phyloP scores from a whole-genome alignment of 2,113 vertebrate genomes.

The Baryphthengus martii region DNA sequence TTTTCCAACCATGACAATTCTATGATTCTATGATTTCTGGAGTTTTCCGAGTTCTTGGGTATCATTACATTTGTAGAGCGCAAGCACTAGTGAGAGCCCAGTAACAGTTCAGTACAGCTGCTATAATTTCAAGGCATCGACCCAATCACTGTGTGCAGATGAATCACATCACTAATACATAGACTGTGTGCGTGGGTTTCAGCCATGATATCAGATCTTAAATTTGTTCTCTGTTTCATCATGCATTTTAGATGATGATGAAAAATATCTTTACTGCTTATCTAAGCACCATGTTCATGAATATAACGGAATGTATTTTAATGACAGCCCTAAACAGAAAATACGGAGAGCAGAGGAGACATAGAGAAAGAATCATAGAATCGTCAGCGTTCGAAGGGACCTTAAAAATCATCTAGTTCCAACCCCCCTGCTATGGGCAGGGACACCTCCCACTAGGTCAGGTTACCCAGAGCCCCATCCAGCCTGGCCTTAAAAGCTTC shows the following conservation, averaged over 20 bases:
- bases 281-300: neutral
- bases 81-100: slow-evolving; percentile 1
- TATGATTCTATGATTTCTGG: too few relatives aligned
- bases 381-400: too few relatives aligned
- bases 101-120: slow-evolving; percentile 40
- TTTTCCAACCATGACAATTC: too few relatives aligned
- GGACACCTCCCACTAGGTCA: too few relatives aligned
- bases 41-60: slow-evolving; percentile 16
- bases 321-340: neutral
- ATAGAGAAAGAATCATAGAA: too few relatives aligned
- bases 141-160: slow-evolving; percentile 16
- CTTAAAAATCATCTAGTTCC: too few relatives aligned
- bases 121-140: slow-evolving; percentile 30
- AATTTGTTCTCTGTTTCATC: neutral
- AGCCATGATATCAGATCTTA: neutral
- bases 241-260: neutral
- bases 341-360: neutral
- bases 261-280: neutral
- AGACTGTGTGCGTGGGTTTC: neutral
- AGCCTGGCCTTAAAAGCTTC: too few relatives aligned
- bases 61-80: neutral
- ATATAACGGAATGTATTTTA: neutral
- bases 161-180: neutral
- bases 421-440: too few relatives aligned
- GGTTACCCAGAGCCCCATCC: too few relatives aligned